Base-by-base conservation (phyloP, 1,140 invertebrate genomes). In the Dreissena rostriformis region DNA sequence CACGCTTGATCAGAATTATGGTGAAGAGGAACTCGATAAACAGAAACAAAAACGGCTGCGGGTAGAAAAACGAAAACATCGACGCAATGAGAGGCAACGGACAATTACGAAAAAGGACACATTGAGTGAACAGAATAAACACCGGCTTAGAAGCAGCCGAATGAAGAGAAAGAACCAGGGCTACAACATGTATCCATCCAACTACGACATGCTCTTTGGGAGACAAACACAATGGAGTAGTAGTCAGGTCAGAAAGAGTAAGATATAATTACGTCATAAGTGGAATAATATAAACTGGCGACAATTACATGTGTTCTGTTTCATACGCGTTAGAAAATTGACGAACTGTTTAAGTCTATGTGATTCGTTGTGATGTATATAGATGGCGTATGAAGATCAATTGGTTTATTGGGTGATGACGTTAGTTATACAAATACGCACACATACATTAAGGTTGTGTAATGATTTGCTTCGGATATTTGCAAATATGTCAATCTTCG, bases 171-270 rank as follows among this genome's bases (percentile, higher is more conserved):
- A 71, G 55, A 82, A 82, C 28, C 39, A 75, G 29, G 61, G 72
- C 24, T 82, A 52, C 51, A 82, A 73, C 51, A 63, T 66, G 55
- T 82, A 65, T 53, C 61, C 68, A 26, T 57, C 53, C 39, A 52
- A 51, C 28, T 74, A 74, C 55, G 80, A 61, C 2, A 74, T 74
- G 22, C 55, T 74, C 0, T 26, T 82, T n/a, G 72, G 72, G 17
- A 75, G 66, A 66, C 57, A 82, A 24, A 82, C 80, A 28, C 72
- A 55, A n/a, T 82, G 80, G 80, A 68, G 80, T 22, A 26, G 39
- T 0, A 82, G 65, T 75, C 80, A 82, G 57, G 52, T 82, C 0
- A 82, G 80, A 49, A 82, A 82, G 52, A 82, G 80, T 57, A 66
- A 68, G 68, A 74, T 82, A 55, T 82, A 82, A 39, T 39, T 2